Base-by-base conservation (phyloP, 2,888 invertebrate genomes). In the Miltochrista miniata region DNA sequence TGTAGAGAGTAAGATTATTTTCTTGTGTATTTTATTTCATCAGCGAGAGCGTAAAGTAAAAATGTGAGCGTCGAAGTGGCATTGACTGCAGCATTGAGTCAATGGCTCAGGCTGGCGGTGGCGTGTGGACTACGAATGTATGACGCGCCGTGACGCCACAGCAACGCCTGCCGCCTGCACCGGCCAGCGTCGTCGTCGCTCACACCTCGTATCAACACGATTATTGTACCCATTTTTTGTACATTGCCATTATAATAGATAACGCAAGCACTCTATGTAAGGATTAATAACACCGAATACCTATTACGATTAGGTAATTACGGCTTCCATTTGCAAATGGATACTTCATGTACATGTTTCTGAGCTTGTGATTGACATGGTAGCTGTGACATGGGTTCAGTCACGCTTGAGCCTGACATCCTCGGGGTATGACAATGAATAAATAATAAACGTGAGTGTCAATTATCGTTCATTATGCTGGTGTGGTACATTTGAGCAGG, bases 71-170 rank as follows among this genome's bases (percentile, higher is more conserved):
- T 45, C 48, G 44, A 48, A 54, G 42, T 66, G 63, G 55, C 61
- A 68, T 72, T 74, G 69, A 68, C 62, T 65, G 56, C 49, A 61
- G 47, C 46, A 51, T 44, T 57, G 63, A 65, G 68, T 70, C 72
- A 69, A 65, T 64, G 64, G 59, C 63, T 70, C 64, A 53, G 60
- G 67, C 51, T 45, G 60, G 67, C 51, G 47, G 48, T 54, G 58
- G 42, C 55, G 54, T 61, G 59, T 47, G 47, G 56, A 56, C 58
- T 61, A 63, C 53, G 54, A 63, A 36, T 54, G 56, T 44, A 56
- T 68, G 70, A 68, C 64, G 68, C 56, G 64, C 61, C 53, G 55
- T 73, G 68, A 73, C 61, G 61, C 59, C 59, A 64, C 45, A 44
- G 48, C 51, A 48, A 56, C 67, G 61, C 46, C 42, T 56, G 51